Percentiles rank a stretch among this genome's conserved stretches.
Conservation (phyloP, 2,113 vertebrate genomes). For the Eptesicus fuscus region DNA sequence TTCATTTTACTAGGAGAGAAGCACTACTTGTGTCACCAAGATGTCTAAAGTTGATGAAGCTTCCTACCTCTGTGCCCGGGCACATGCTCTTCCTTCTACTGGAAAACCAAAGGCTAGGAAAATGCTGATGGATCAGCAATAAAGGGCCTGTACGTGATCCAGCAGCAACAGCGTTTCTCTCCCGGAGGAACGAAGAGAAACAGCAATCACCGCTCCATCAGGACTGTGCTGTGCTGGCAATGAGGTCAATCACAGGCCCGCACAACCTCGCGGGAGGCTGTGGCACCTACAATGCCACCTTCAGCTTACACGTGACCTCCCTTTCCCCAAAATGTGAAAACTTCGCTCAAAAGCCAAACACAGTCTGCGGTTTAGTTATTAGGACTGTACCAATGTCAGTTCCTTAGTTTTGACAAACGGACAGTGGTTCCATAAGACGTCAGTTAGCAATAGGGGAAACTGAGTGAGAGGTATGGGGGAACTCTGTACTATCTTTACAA, state of each 20-base stretch:
- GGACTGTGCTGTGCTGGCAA: background rate
- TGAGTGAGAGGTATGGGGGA: background rate
- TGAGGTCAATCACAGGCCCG: background rate
- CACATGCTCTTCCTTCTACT: background rate
- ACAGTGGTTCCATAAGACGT: background rate
- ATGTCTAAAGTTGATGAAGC: background rate
- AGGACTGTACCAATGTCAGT: background rate
- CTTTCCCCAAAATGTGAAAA: background rate
- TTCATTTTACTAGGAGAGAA: background rate
- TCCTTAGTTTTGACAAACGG: slow-evolving; percentile 1
- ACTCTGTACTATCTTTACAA: background rate
- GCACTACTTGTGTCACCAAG: background rate
- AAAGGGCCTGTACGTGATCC: background rate
- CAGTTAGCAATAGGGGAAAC: background rate
- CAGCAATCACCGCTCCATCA: background rate
- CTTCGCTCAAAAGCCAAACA: slow-evolving; percentile 7
- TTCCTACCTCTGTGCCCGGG: background rate
- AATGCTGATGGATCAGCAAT: background rate
- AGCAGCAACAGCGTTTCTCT: background rate
- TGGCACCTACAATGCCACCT: background rate
- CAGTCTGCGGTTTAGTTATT: background rate
- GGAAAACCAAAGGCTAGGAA: background rate
- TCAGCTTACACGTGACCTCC: background rate
- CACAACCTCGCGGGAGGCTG: background rate
- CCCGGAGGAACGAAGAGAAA: background rate